Conservation (phyloP, 2,113 vertebrate species). For the Silurus asotus region DNA sequence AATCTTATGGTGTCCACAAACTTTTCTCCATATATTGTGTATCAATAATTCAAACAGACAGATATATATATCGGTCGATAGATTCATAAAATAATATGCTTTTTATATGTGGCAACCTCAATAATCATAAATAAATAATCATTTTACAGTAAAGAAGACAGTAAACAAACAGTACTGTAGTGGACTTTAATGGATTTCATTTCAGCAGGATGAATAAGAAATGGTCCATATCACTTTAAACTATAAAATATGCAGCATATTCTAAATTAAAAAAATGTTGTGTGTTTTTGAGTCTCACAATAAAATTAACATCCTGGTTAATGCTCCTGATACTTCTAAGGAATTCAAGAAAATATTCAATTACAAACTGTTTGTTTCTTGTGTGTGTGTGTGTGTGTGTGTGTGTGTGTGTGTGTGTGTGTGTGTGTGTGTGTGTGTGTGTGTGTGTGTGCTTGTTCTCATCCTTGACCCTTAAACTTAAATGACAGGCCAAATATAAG, state of each 20-base stretch:
- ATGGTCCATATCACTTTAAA: no score
- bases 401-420: background rate
- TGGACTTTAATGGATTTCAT: no score
- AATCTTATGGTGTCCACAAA: no score
- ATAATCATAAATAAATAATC: background rate
- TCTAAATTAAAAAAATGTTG: no score
- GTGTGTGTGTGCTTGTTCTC: background rate
- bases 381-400: no score
- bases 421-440: background rate
- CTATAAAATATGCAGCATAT: no score
- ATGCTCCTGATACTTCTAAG: background rate
- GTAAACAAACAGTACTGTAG: background rate
- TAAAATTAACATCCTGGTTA: background rate
- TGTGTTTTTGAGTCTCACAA: background rate
- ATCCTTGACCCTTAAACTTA: background rate
- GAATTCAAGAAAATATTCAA: background rate
- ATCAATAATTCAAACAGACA: no score
- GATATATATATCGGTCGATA: no score
- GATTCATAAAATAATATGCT: background rate
- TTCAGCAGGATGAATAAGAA: no score
- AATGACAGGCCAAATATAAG: constrained; percentile 9
- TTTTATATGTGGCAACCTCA: background rate
- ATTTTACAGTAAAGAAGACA: background rate
- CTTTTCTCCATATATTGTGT: no score
- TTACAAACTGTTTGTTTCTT: background rate